Evolutionary conservation across 2,113 vertebrate species (phyloP).

Genomic region (Hippocampus comes): DNA sequence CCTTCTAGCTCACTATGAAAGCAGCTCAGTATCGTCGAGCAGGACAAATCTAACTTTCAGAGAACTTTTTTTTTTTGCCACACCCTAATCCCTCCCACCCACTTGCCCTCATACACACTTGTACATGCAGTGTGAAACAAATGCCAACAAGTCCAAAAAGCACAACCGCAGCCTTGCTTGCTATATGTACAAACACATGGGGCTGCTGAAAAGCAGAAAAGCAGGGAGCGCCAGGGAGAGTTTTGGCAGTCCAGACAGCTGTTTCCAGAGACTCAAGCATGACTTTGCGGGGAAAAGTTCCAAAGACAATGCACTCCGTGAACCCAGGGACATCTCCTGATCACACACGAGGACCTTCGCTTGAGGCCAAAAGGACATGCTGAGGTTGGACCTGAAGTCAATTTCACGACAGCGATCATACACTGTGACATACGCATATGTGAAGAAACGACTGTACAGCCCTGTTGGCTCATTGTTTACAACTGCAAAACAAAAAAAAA

Average conservation of each 20-base stretch:
- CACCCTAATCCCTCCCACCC: conserved; percentile 58
- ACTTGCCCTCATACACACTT: conserved; percentile 19
- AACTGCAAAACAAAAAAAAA: too few relatives aligned
- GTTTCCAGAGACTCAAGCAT: conserved; percentile 68
- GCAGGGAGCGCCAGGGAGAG: conserved; percentile 40
- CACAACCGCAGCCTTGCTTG: conserved; percentile 33
- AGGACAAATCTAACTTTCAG: conserved; percentile 62
- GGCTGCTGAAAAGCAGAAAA: conserved; percentile 29
- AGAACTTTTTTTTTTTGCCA: conserved; percentile 53
- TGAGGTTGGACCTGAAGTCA: not conserved
- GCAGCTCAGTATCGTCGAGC: conserved; percentile 47
- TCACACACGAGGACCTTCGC: conserved; percentile 31
- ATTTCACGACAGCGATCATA: conserved; percentile 1
- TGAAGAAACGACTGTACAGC: not conserved
- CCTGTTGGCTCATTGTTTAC: not conserved
- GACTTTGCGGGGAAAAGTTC: conserved; percentile 70
- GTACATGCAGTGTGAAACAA: conserved; percentile 42
- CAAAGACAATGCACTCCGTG: conserved; percentile 62
- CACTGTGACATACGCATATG: not conserved
- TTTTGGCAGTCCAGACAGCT: conserved; percentile 51
- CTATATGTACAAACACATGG: conserved; percentile 35
- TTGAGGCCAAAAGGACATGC: not conserved
- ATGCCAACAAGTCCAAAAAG: conserved; percentile 52
- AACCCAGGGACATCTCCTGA: conserved; percentile 48
- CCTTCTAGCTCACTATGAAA: conserved; percentile 26